Conservation (phyloP, 2,113 vertebrate genomes). For the Zingel zingel region DNA sequence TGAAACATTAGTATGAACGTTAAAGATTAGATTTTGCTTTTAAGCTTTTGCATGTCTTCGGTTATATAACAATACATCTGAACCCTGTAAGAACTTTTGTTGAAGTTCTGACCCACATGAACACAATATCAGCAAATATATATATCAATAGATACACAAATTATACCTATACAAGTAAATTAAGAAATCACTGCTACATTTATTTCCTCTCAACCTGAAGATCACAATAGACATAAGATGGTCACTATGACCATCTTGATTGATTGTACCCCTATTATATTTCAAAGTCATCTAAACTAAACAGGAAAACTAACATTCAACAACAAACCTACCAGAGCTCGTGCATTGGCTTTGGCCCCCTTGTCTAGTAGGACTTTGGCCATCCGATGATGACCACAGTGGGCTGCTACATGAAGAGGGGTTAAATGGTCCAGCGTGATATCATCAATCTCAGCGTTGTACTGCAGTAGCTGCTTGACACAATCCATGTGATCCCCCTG, state of each 20-base stretch:
- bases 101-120: background rate
- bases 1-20: background rate
- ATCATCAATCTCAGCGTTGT: conserved; percentile 94
- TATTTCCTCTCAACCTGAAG: background rate
- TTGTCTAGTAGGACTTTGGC: conserved; percentile 96
- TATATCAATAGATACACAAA: background rate
- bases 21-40: background rate
- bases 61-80: background rate
- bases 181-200: background rate
- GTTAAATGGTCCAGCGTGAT: conserved; percentile 98
- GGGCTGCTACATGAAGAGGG: conserved; percentile 95
- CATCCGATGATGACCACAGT: conserved; percentile 96
- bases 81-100: background rate
- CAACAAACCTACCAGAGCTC: conserved; percentile 86
- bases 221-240: background rate
- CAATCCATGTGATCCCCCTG: conserved; percentile 98
- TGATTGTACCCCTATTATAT: background rate
- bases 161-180: background rate
- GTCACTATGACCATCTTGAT: background rate
- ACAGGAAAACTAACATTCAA: background rate
- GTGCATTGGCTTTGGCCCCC: conserved; percentile 95
- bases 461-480: conserved; percentile 93
- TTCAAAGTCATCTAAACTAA: background rate
- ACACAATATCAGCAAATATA: background rate
- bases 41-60: background rate